Percentiles rank a stretch among this genome's conserved stretches.
phyloP scores from a whole-genome alignment of 2,888 invertebrate species.

The Nebria brevicollis region DNA sequence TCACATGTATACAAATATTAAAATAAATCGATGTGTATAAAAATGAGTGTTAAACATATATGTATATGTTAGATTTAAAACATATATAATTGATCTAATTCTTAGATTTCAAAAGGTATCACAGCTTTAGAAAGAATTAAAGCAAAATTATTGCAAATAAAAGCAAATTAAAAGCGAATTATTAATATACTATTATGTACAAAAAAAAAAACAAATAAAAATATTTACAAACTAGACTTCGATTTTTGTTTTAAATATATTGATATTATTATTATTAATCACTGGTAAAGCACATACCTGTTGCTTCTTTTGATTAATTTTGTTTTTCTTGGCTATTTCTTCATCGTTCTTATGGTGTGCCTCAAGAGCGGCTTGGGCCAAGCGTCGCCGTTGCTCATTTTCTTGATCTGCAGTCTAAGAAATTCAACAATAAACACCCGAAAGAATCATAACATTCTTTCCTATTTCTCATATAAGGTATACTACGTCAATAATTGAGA shows the following conservation, averaged over 20 bases:
- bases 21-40: constrained; percentile 29
- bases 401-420: constrained; percentile 88
- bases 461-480: no score
- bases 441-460: neutral
- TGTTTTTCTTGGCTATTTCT: constrained; percentile 78
- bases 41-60: constrained; percentile 12
- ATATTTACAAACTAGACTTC: constrained; percentile 28
- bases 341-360: constrained; percentile 74
- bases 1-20: constrained; percentile 42
- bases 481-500: no score
- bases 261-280: constrained; percentile 40
- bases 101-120: neutral
- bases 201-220: constrained; percentile 36
- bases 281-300: constrained; percentile 72
- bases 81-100: constrained; percentile 4
- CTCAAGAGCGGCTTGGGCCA: constrained; percentile 82
- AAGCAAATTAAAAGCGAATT: constrained; percentile 13
- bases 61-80: neutral
- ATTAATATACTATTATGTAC: constrained; percentile 36
- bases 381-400: constrained; percentile 89
- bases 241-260: constrained; percentile 44
- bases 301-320: constrained; percentile 88
- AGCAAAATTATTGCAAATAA: constrained; percentile 17
- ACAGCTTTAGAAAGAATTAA: constrained; percentile 16
- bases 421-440: constrained; percentile 21